A percentile compares a stretch with the other conserved stretches of the same genome.
Conservation (phyloP, 1,140 invertebrate genomes). For the Drosophila trapezifrons region DNA sequence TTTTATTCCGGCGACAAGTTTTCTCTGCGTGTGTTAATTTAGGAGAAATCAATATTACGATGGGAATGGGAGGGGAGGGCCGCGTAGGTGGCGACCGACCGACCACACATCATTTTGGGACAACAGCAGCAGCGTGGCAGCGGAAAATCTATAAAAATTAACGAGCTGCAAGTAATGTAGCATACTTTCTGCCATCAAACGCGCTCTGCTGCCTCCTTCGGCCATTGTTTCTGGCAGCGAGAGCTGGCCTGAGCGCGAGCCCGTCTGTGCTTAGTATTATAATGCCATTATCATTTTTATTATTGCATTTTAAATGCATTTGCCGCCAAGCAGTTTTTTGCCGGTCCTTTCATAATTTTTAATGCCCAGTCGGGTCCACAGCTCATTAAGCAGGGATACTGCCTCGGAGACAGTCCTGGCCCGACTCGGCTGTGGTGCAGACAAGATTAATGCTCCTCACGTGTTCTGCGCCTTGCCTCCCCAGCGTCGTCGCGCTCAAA, state of each 20-base stretch:
- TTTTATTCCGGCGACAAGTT: constrained; percentile 29
- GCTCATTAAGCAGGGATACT: constrained; percentile 70
- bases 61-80: background rate
- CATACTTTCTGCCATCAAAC: constrained; percentile 77
- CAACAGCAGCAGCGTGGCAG: constrained; percentile 18
- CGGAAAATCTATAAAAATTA: constrained; percentile 74
- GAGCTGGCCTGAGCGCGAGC: constrained; percentile 6
- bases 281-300: constrained; percentile 82
- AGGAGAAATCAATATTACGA: constrained; percentile 73
- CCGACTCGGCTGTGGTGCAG: constrained; percentile 50
- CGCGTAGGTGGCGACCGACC: constrained; percentile 44
- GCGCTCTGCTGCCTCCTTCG: constrained; percentile 60
- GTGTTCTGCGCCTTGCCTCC: constrained; percentile 32
- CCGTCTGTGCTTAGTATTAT: constrained; percentile 65
- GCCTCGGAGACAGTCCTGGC: constrained; percentile 36
- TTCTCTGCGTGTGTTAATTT: constrained; percentile 69
- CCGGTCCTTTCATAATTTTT: constrained; percentile 71
- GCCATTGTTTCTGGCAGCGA: constrained; percentile 46
- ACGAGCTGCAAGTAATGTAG: constrained; percentile 80
- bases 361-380: constrained; percentile 63
- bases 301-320: constrained; percentile 83
- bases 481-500: constrained; percentile 38
- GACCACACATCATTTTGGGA: constrained; percentile 63
- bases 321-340: constrained; percentile 24
- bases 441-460: constrained; percentile 71